These are phyloP conservation scores for Perca schrenkii DNA, from an alignment of 2,113 vertebrate genomes.

Conservation along the genomic window DNA sequence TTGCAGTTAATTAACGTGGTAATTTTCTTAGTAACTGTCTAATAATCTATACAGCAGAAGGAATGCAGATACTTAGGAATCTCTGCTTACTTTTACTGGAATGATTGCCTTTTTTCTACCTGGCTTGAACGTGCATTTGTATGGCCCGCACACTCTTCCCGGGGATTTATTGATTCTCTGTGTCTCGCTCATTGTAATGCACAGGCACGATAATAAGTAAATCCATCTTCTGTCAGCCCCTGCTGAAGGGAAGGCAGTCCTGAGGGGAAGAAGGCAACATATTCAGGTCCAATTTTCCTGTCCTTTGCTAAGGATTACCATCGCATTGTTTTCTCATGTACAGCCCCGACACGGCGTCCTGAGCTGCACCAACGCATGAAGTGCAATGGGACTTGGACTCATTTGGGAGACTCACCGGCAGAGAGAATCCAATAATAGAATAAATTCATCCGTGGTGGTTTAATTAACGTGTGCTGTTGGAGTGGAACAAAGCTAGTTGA, in stretches of 20 bases:
- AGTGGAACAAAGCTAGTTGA: constrained; percentile 68
- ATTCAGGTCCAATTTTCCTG: constrained; percentile 43
- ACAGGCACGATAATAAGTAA: constrained; percentile 58
- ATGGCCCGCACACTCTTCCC: constrained; percentile 36
- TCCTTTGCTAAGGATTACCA: constrained; percentile 54
- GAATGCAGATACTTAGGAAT: not conserved
- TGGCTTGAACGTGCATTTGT: constrained; percentile 29
- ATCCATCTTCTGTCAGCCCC: constrained; percentile 61
- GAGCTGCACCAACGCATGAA: constrained; percentile 17
- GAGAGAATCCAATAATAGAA: constrained; percentile 61
- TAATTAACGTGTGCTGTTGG: constrained; percentile 63
- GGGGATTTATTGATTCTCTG: constrained; percentile 57
- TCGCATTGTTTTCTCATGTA: constrained; percentile 34
- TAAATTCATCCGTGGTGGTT: constrained; percentile 59
- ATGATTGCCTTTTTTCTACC: constrained; percentile 3
- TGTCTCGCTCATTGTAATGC: constrained; percentile 49
- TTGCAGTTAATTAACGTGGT: constrained; percentile 67
- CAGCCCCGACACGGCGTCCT: not conserved
- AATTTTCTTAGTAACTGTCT: constrained; percentile 62
- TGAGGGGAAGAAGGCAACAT: constrained; percentile 15
- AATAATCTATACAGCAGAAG: constrained; percentile 51
- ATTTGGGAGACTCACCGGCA: constrained; percentile 32
- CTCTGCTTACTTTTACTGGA: constrained; percentile 7
- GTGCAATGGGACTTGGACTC: constrained; percentile 25
- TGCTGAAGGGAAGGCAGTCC: constrained; percentile 31